Evolutionary conservation across 2,113 vertebrate genomes (phyloP).

Genomic region (Desmodus rotundus): DNA sequence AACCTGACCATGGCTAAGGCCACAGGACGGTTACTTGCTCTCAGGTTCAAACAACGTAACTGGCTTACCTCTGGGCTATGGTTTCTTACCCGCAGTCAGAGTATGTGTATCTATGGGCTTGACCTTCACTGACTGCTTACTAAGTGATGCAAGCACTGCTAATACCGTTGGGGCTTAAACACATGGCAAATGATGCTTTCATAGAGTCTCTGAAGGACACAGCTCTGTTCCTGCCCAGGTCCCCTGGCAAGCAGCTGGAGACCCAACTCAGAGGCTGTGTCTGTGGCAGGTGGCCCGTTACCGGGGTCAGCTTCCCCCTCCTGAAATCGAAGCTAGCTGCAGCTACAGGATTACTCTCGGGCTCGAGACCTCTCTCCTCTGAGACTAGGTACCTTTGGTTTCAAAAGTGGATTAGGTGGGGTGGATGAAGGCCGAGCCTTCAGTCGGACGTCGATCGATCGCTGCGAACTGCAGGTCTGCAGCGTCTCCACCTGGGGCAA

Average conservation of each 20-base stretch:
- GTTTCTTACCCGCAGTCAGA: neutral
- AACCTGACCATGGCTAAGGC: neutral
- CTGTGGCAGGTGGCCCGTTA: neutral
- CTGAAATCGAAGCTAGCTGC: neutral
- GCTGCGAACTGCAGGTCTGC: neutral
- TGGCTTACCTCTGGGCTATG: neutral
- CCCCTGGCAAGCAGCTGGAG: neutral
- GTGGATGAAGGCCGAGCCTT: slow-evolving; percentile 51
- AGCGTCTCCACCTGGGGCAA: slow-evolving; percentile 50
- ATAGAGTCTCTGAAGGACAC: neutral
- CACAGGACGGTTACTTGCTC: neutral
- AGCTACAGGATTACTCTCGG: neutral
- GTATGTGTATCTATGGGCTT: neutral
- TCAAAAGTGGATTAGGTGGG: slow-evolving; percentile 75
- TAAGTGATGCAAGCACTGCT: slow-evolving; percentile 31
- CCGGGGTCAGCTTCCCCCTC: slow-evolving; percentile 5
- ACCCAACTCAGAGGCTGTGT: slow-evolving; percentile 27
- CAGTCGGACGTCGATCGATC: no score
- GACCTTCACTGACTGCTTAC: neutral
- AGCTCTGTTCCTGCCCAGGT: neutral
- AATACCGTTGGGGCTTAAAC: slow-evolving; percentile 65
- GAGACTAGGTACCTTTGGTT: slow-evolving; percentile 82
- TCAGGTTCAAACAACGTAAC: neutral
- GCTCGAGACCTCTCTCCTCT: slow-evolving; percentile 14
- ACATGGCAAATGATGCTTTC: slow-evolving; percentile 50